Percentiles rank a stretch among this genome's conserved stretches.
phyloP scores from a whole-genome alignment of 2,797 vertebrate genomes.

The Mallotus villosus region DNA sequence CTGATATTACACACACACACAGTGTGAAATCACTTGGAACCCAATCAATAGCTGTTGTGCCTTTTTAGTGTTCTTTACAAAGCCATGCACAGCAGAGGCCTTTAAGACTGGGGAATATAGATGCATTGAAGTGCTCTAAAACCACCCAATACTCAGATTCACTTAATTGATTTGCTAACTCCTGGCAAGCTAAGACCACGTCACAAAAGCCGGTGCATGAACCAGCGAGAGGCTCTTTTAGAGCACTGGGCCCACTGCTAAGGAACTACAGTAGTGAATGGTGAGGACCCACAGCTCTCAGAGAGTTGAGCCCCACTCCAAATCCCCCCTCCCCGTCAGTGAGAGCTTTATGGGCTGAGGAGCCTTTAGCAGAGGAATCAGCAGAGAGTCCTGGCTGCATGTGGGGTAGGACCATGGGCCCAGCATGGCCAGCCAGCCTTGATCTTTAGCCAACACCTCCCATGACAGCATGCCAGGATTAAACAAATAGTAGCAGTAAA shows the following conservation, averaged over 20 bases:
- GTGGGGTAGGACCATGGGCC: neutral
- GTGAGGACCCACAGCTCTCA: neutral
- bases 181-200: neutral
- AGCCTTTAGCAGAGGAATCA: conserved; percentile 18
- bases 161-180: neutral
- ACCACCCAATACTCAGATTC: neutral
- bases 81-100: conserved; percentile 9
- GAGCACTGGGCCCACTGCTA: neutral
- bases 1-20: conserved; percentile 15
- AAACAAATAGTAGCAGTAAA: conserved; percentile 6
- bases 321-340: conserved; percentile 14
- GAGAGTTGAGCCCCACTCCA: neutral
- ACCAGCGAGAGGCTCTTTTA: neutral
- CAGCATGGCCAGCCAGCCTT: neutral
- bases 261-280: neutral
- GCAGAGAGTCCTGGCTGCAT: neutral
- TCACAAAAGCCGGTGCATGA: neutral
- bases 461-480: conserved; percentile 12
- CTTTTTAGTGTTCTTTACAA: conserved; percentile 9
- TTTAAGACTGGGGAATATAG: conserved; percentile 15
- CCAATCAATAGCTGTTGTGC: conserved; percentile 53
- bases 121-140: conserved; percentile 11
- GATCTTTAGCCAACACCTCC: conserved; percentile 6
- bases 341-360: conserved; percentile 18
- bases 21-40: conserved; percentile 26